Conservation (phyloP, 2,797 vertebrate species). For the Arnoldichthys spilopterus region DNA sequence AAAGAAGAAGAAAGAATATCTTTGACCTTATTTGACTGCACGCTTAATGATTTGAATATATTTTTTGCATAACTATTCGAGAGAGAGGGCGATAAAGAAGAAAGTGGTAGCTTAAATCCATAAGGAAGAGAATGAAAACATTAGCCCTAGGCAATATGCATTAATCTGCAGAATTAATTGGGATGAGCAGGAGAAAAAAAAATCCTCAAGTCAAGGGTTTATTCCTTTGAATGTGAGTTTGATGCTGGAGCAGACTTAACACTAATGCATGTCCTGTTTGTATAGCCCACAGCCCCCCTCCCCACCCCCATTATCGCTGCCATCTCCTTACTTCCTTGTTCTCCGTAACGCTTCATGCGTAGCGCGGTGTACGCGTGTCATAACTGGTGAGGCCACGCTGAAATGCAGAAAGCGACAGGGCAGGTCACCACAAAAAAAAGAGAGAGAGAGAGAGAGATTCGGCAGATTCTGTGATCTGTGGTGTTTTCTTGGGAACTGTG, state of each 20-base stretch:
- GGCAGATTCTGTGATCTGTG: constrained; percentile 41
- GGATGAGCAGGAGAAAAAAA: background rate
- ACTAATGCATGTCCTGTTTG: background rate
- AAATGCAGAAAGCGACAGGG: constrained; percentile 12
- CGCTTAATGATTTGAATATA: constrained; percentile 28
- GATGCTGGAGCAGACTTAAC: constrained; percentile 24
- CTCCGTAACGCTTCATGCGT: background rate
- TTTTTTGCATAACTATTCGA: constrained; percentile 17
- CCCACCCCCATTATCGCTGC: background rate
- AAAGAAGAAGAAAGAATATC: constrained; percentile 19
- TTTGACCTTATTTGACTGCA: constrained; percentile 26
- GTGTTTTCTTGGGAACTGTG: constrained; percentile 49
- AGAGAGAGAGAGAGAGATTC: background rate
- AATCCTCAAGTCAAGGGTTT: constrained; percentile 19
- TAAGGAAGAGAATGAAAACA: background rate
- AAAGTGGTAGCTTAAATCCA: background rate
- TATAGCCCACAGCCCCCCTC: background rate
- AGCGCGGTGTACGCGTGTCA: constrained; percentile 1
- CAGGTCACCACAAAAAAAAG: constrained; percentile 10
- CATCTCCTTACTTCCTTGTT: background rate
- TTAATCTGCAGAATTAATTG: constrained; percentile 39
- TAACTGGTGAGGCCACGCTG: constrained; percentile 22
- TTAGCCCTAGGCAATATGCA: constrained; percentile 29
- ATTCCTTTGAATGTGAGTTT: constrained; percentile 17
- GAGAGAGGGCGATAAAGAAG: constrained; percentile 1